Evolutionary conservation across 1,140 invertebrate genomes (phyloP), one percentile per base, ranked within the genome.

Genomic region (Streblospio benedicti): DNA sequence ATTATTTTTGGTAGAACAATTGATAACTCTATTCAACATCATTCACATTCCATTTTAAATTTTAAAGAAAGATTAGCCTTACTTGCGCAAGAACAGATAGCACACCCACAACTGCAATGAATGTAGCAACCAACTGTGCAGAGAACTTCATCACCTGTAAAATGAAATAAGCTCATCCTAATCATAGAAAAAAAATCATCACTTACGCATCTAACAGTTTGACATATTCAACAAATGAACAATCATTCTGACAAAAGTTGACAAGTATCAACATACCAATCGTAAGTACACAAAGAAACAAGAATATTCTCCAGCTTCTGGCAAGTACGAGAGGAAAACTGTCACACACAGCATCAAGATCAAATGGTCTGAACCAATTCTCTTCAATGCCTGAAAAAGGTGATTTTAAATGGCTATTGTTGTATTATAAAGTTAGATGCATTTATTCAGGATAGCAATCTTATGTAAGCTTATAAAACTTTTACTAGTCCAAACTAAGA

Each of bases 231-330:
- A n/a, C n/a, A n/a, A n/a, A n/a, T n/a, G n/a, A n/a, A n/a, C n/a
- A n/a, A n/a, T n/a, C n/a, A n/a, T n/a, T n/a, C n/a, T n/a, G n/a
- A n/a, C n/a, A n/a, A n/a, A n/a, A n/a, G n/a, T n/a, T n/a, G n/a
- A n/a, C n/a, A n/a, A n/a, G n/a, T n/a, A n/a, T n/a, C n/a, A n/a
- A n/a, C n/a, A n/a, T 74, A 87, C 93, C 69, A 99, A 83, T 81
- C 92, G 93, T 47, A 99, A 84, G 80, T 99, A 99, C 67, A 99
- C 95, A 82, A 99, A 99, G 81, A 99, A 98, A 81, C 95, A 98
- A 59, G 95, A 98, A 80, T 99, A 99, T 80, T 98, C 92, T 61
- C 95, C 95, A 43, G 85, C 83, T 70, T 99, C 97, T n/a, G 96
- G 95, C 66, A 99, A 81, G 80, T 99, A 98, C 28, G 93, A 97